Evolutionary conservation across 37 sponge, comb jelly and placozoan species (phyloP).

Genomic region (Lycopodina hypogea): DNA sequence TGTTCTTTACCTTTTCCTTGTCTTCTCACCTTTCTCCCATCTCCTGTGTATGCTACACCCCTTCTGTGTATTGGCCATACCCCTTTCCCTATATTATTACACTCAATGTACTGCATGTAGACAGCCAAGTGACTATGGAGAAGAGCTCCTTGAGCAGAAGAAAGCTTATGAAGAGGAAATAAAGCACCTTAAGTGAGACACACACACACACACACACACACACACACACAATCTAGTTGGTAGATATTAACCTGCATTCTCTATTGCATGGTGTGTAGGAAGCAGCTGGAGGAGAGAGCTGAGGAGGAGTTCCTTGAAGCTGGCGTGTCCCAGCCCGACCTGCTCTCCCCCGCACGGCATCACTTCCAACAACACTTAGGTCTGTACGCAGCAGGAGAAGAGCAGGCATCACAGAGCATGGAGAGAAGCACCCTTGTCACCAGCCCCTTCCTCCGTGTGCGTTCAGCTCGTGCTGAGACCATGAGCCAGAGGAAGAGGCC

Average conservation of each 20-base stretch:
- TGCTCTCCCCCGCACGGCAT: slow-evolving; percentile 8
- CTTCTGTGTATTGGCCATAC: not conserved
- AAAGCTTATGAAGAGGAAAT: slow-evolving; percentile 40
- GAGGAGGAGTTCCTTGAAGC: slow-evolving; percentile 4
- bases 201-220: not conserved
- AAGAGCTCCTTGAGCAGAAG: slow-evolving; percentile 27
- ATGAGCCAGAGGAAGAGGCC: not conserved
- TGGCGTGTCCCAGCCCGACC: slow-evolving; percentile 12
- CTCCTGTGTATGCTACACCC: too few relatives aligned
- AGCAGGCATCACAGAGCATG: too few relatives aligned
- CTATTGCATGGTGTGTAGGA: not conserved
- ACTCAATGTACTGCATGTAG: too few relatives aligned
- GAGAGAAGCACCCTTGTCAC: not conserved
- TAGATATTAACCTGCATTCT: not conserved
- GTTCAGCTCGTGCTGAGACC: not conserved
- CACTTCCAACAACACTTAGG: too few relatives aligned
- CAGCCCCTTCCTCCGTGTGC: slow-evolving; percentile 3
- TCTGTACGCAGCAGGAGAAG: too few relatives aligned
- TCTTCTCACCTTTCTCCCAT: too few relatives aligned
- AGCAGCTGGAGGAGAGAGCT: slow-evolving; percentile 6
- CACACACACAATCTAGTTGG: too few relatives aligned
- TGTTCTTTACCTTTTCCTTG: too few relatives aligned
- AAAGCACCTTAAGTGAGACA: slow-evolving; percentile 23
- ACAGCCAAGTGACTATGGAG: not conserved
- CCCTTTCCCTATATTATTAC: not conserved